Conservation (phyloP, 2,113 vertebrate genomes). For the Syrrhaptes paradoxus region DNA sequence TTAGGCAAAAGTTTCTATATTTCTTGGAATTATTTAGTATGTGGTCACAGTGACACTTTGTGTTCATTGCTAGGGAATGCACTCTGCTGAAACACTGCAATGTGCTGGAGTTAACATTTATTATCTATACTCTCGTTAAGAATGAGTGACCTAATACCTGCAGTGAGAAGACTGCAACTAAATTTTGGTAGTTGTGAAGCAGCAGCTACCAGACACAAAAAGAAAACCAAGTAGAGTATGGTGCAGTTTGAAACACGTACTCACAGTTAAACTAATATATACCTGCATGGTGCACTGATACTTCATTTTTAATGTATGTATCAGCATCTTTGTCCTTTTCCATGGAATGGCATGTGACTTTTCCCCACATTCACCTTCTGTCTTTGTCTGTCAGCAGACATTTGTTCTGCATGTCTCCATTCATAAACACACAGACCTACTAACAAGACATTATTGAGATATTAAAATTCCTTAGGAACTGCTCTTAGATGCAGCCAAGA, state of each 20-base stretch:
- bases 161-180: neutral
- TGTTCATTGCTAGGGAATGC: constrained; percentile 83
- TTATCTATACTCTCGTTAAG: constrained; percentile 17
- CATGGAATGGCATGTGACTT: neutral
- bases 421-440: neutral
- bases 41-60: constrained; percentile 86
- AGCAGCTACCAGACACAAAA: neutral
- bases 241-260: neutral
- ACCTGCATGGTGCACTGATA: neutral
- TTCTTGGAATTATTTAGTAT: constrained; percentile 71
- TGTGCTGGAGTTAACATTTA: constrained; percentile 27
- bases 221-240: neutral
- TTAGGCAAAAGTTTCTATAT: constrained; percentile 60
- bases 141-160: neutral
- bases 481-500: neutral
- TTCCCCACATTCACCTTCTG: neutral
- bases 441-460: neutral
- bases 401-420: neutral
- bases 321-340: constrained; percentile 14
- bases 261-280: neutral
- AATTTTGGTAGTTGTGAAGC: constrained; percentile 14
- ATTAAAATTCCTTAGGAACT: neutral
- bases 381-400: constrained; percentile 25
- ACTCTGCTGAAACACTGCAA: constrained; percentile 38
- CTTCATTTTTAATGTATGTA: constrained; percentile 25